Evolutionary conservation across 2,888 invertebrate species (phyloP).

Genomic region (Lasioglossum lativentre): DNA sequence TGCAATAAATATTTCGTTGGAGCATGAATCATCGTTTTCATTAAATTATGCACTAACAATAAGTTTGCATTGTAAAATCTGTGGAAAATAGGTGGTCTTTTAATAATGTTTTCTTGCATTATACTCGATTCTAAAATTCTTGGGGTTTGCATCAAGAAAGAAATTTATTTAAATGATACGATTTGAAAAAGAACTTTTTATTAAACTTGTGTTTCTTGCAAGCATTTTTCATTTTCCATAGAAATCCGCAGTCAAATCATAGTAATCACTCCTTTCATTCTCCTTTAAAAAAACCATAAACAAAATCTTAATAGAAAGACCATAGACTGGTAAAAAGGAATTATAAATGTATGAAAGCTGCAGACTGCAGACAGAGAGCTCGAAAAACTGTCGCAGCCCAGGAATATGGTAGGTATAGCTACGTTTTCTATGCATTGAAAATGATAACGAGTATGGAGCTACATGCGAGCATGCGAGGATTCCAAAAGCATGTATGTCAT

Average conservation of each 20-base stretch:
- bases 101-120: background rate
- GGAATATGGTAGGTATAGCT: background rate
- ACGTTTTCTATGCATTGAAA: slow-evolving; percentile 10
- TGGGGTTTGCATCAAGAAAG: no score
- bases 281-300: background rate
- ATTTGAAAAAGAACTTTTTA: no score
- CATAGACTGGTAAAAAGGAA: background rate
- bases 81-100: background rate
- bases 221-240: no score
- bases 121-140: background rate
- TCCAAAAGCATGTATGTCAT: background rate
- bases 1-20: background rate
- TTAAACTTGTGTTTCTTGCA: no score
- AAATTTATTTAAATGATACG: no score
- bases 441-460: background rate
- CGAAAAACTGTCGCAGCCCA: background rate
- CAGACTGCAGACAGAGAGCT: background rate
- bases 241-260: no score
- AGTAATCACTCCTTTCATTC: no score
- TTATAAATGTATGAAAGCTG: background rate
- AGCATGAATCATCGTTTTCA: background rate
- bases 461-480: background rate
- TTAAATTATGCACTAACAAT: background rate
- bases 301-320: background rate
- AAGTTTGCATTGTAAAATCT: background rate